Evolutionary conservation across 2,113 vertebrate genomes (phyloP), one percentile per base, ranked within the genome.

Genomic region (Tamias sibiricus): DNA sequence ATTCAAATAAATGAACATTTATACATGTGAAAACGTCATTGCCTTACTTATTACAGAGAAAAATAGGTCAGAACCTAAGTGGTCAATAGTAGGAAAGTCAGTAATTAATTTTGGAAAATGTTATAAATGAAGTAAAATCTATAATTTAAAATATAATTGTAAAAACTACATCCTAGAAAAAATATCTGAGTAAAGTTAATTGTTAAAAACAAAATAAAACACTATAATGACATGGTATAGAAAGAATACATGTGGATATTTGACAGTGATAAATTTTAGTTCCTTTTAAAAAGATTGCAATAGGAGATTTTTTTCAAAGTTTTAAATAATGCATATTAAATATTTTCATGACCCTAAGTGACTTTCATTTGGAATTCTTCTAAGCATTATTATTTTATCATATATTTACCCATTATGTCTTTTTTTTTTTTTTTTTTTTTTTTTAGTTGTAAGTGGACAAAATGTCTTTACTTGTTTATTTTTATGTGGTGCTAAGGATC

Each of bases 311-410:
- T 74, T 96, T n/a, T 74, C 71, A 69, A 87, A 49, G 57, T 37
- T 87, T 97, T 81, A 90, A 83, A 71, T 40, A 75, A 57, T 85
- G 7, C 35, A 42, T 64, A 72, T 82, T 64, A 75, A 96, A 80
- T 68, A 83, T 68, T 95, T 91, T 94, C 40, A 35, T n/a, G 85
- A 80, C 19, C 24, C 42, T 69, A 68, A 89, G 72, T 83, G 40
- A 35, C 40, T 94, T 94, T 87, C 62, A 71, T 91, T 87, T 87
- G 80, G 26, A 90, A 77, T 24, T 71, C 92, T 89, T 87, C 80
- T 64, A 47, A 76, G 47, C 62, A 12, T 95, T 72, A 72, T 77
- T 92, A 85, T 37, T 94, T 93, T 59, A 87, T 66, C 54, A 76
- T 44, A 7, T 66, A 72, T 71, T 14, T 91, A 72, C 16, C 19